Base-by-base conservation (phyloP, 64 coral and sea anemone genomes). In the Catalaphyllia jardinei region DNA sequence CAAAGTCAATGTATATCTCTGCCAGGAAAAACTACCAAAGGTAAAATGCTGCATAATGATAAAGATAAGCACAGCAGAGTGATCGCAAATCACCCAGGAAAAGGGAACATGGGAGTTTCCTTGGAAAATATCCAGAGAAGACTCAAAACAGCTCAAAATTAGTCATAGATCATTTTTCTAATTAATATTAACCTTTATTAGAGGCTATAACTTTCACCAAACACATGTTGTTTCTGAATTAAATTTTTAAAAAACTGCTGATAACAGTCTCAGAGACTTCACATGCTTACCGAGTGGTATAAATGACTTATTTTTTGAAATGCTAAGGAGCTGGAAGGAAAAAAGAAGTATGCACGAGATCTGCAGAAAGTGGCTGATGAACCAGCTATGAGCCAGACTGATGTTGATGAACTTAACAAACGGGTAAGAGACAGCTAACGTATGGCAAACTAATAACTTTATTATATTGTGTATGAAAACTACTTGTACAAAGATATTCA, bases 1-100 rank as follows among this genome's bases (percentile, higher is more conserved):
- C 88, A 99, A 95, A 88, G 91, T 99, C 22, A 99, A 99, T 69
- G 88, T 87, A 76, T 99, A 99, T 95, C 83, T 99, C 22, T 99
- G 97, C 63, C 97, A 99, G 19, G 97, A 99, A 80, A 99, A 98
- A 78, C 82, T 98, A 18, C 96, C 96, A 24, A 96, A 96, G 94
- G 94, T 96, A 78, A 9, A n/a, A 18, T 28, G 14, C 22, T 72
- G 15, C 12, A 49, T 31, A 8, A 67, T 1, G 30, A 1, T 39
- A 77, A 30, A 33, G 2, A 29, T 33, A 38, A 78, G 28, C 17
- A 78, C 12, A n/a, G 17, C 12, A 49, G 42, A 5, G 42, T 4
- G 42, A 35, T 35, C 33, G 33, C 8, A 54, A 54, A 54, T 54
- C 52, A 54, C 52, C n/a, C n/a, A n/a, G n/a, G 52, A 55, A 55